Base-by-base conservation (phyloP, 2,888 invertebrate genomes). In the Rhamnusium bicolor region DNA sequence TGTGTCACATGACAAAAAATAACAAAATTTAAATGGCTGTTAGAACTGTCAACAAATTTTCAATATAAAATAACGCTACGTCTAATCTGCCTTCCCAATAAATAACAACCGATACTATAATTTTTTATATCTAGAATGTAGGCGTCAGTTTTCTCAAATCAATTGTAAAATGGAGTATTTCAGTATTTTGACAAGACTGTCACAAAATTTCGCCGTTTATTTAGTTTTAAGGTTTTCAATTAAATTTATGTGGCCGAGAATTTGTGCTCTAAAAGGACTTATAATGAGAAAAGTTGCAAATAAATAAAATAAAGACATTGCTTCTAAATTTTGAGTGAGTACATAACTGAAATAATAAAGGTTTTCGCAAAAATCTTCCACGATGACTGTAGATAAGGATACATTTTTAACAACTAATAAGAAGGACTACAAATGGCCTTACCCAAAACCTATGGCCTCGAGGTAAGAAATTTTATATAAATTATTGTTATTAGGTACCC, bases 371-470 rank as follows among this genome's bases (percentile, higher is more conserved):
- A 16, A 40, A 53, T 16, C 32, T 21, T 19, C n/a, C 54, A 74
- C 73, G 70, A 84, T 84, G 84, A 71, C 79, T 8, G 82, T 75
- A 18, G 84, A 84, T 47, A 80, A 80, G 54, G 85, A 88, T 68
- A 85, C 90, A 83, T 92, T 92, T 79, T 84, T 85, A 73, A 90
- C 91, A 5, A 88, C 87, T 29, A 88, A 86, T 63, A 89, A 89
- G 73, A 88, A 85, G 72, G 91, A 92, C 76, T 92, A 87, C 80
- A 89, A 88, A 81, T 92, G 92, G 92, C 92, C 92, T 0, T 91
- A 90, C 84, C 87, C 90, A 29, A 91, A 91, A 78, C 91, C 91
- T 0, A 80, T 92, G 3, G 85, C 90, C 53, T 89, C 90, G 73
- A 92, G 89, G 91, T 91, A 88, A 79, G 81, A 87, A 46, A 69